Conservation (phyloP, 2,888 invertebrate genomes). For the Lasioglossum villosulum region DNA sequence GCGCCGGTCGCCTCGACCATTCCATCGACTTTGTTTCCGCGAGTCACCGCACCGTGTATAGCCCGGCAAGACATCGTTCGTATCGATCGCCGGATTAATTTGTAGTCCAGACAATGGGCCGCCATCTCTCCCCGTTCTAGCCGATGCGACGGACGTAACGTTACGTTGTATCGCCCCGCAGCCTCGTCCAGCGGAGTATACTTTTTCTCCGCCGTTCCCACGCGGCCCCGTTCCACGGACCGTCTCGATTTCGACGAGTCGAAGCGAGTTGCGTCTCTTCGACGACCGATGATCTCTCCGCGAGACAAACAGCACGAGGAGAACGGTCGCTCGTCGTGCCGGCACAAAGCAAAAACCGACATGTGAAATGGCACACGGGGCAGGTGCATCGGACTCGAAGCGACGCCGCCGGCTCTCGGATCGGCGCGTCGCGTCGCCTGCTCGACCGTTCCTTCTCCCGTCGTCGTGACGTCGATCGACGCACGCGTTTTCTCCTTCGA, state of each 20-base stretch:
- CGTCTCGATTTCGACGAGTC: background rate
- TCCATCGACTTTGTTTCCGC: constrained; percentile 77
- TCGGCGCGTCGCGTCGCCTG: background rate
- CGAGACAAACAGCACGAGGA: background rate
- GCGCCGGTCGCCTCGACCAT: constrained; percentile 49
- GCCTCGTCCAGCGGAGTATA: background rate
- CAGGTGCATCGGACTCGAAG: background rate
- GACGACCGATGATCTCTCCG: background rate
- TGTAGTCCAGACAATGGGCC: constrained; percentile 84
- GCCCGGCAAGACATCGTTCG: constrained; percentile 75
- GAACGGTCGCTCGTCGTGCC: background rate
- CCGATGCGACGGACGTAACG: constrained; percentile 78
- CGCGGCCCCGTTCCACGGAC: background rate
- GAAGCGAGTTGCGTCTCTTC: background rate
- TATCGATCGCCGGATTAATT: constrained; percentile 84
- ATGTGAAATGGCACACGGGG: background rate
- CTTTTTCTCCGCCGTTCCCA: background rate
- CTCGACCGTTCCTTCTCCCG: background rate
- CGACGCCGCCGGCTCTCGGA: background rate
- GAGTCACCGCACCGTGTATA: constrained; percentile 76
- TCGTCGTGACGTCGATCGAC: background rate
- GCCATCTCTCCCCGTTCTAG: constrained; percentile 79
- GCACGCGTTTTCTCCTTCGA: constrained; percentile 60
- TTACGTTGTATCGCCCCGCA: constrained; percentile 74
- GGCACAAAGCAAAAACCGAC: background rate